Conservation (phyloP, 2,797 vertebrate genomes). For the Naso thynnoides region DNA sequence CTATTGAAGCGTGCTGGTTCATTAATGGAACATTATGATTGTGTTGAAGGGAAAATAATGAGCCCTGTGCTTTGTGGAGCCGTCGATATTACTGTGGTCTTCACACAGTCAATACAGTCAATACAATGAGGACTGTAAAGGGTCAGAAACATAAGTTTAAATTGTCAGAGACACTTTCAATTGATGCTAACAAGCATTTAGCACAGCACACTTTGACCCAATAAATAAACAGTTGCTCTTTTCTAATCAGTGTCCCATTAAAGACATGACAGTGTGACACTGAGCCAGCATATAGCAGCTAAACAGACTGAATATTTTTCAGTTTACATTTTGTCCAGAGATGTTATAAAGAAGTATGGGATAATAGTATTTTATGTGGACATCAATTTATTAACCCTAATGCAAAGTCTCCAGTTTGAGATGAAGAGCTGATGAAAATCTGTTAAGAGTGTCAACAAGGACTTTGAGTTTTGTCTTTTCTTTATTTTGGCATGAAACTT, state of each 20-base stretch:
- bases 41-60: conserved; percentile 15
- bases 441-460: background rate
- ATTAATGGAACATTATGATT: conserved; percentile 19
- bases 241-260: background rate
- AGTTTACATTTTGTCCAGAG: too few species aligned
- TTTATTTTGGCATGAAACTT: conserved; percentile 19
- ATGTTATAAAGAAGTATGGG: background rate
- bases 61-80: conserved; percentile 8
- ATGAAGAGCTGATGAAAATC: background rate
- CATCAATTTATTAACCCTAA: background rate
- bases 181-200: background rate
- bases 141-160: background rate
- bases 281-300: background rate
- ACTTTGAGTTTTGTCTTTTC: background rate
- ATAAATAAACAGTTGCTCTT: background rate
- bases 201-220: background rate
- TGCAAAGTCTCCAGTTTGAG: background rate
- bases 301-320: background rate
- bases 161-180: background rate
- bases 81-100: conserved; percentile 32
- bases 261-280: background rate
- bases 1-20: conserved; percentile 5
- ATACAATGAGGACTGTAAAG: background rate
- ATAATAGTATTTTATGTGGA: background rate
- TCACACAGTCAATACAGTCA: conserved; percentile 18